These are phyloP conservation scores for Zaprionus inermis DNA, from an alignment of 1,140 invertebrate genomes.

Conservation along the genomic window DNA sequence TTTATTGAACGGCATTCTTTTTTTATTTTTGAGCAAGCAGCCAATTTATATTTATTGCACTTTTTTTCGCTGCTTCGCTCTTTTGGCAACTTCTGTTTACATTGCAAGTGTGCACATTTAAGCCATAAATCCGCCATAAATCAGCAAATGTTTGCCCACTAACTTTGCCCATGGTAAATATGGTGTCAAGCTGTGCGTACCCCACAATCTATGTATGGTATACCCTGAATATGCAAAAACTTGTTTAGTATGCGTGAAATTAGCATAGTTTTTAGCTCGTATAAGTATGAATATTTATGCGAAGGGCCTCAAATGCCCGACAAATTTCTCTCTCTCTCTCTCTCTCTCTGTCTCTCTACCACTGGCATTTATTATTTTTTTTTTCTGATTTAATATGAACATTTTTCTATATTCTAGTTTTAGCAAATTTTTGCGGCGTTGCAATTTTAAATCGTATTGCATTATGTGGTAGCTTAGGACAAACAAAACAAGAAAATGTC, in stretches of 20 bases:
- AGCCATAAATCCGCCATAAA: conserved; percentile 20
- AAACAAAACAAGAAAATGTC: not conserved
- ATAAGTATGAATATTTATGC: conserved; percentile 23
- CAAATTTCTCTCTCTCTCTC: not conserved
- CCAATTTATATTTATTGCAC: conserved; percentile 5
- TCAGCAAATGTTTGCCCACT: conserved; percentile 9
- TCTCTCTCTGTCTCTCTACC: no score
- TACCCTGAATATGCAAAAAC: not conserved
- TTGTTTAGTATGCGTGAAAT: conserved; percentile 18
- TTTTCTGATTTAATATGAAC: not conserved
- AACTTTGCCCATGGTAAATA: conserved; percentile 6
- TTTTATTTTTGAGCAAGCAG: not conserved
- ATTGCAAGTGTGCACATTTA: conserved; percentile 4
- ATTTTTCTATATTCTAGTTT: not conserved
- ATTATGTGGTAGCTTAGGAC: not conserved
- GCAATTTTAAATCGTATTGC: conserved; percentile 4
- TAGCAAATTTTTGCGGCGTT: not conserved
- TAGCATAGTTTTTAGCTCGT: conserved; percentile 21
- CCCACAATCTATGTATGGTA: conserved; percentile 13
- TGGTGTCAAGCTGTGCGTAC: conserved; percentile 3
- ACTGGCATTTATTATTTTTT: no score
- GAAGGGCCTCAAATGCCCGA: no score
- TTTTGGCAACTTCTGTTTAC: not conserved
- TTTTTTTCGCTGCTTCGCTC: not conserved
- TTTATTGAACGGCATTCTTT: not conserved